phyloP scores from a whole-genome alignment of 92 coral and sea anemone species.

The Palythoa caribaeorum region DNA sequence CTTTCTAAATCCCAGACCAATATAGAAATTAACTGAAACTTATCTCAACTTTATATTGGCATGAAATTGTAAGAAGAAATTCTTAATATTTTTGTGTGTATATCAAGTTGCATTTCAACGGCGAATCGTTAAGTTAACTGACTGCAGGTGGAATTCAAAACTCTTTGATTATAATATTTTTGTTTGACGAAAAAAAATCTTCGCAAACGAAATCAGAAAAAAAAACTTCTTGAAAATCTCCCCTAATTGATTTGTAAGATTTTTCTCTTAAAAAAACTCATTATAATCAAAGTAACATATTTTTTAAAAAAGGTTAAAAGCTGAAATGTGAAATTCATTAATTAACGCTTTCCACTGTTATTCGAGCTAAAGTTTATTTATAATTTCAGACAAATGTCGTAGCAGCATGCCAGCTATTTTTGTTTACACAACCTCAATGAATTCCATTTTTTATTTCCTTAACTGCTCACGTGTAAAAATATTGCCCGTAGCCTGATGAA shows the following conservation, averaged over 20 bases:
- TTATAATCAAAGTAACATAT: background rate
- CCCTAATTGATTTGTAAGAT: background rate
- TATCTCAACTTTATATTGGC: constrained; percentile 27
- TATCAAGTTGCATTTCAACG: background rate
- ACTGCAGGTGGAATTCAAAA: background rate
- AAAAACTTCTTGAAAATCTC: background rate
- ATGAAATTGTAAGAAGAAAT: constrained; percentile 13
- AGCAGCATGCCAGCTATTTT: constrained; percentile 37
- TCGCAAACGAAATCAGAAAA: background rate
- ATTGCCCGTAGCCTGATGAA: constrained; percentile 45
- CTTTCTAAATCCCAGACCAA: constrained; percentile 27
- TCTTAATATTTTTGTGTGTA: constrained; percentile 21
- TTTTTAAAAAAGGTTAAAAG: background rate
- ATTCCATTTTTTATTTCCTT: constrained; percentile 44
- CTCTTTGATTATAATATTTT: background rate
- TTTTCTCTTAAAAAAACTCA: background rate
- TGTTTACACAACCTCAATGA: constrained; percentile 40
- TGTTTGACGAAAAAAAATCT: background rate
- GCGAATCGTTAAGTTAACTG: background rate
- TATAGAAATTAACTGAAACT: constrained; percentile 22
- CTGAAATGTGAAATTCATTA: background rate
- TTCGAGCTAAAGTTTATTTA: background rate
- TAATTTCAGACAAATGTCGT: background rate
- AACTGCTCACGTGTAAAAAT: constrained; percentile 50
- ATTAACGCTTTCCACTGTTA: background rate